Base-by-base conservation (phyloP, 2,797 vertebrate species). In the Danio kyathit region DNA sequence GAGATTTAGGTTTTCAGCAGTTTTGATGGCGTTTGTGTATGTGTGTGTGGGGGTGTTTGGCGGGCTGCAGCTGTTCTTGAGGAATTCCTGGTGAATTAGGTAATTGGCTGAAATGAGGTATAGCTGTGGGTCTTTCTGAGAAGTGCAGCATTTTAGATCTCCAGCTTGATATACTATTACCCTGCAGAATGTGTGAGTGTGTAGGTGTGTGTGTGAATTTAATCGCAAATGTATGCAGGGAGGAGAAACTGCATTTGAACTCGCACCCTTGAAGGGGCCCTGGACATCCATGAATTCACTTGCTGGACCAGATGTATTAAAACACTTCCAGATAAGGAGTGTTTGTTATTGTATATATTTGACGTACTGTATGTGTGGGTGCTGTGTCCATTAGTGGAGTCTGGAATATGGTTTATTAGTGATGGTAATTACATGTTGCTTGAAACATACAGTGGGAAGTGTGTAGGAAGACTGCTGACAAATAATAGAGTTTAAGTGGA, bases 61-160 rank as follows among this genome's bases (percentile, higher is more conserved):
- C 63, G 79, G 69, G 65, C 86, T 86, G 87, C 80, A 88, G 84
- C 83, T 76, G 79, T 77, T 76, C 49, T 79, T 77, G 48, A 83
- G 76, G 74, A 86, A 90, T 91, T 91, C 89, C 80, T 86, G 46
- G 44, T 52, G 81, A 89, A 89, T 89, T 87, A 84, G 87, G 87
- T 89, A 90, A 90, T 87, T 85, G 83, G 70, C 59, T 78, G 6
- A 74, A 82, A 74, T 52, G 71, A 80, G 59, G 38, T 46, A 75
- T 72, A 71, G 48, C 17, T 74, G 41, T 83, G 69, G 67, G 70
- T 65, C 64, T 76, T 44, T 83, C 56, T 73, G 64, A 59, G 16
- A 71, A 61, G 43, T 60, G 52, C 13, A 74, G 74, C 13, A 21
- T 72, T 65, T 82, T 10, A 76, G 79, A 76, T 79, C 29, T 3